Conservation (phyloP, 2,113 vertebrate species). For the Aegypius monachus region DNA sequence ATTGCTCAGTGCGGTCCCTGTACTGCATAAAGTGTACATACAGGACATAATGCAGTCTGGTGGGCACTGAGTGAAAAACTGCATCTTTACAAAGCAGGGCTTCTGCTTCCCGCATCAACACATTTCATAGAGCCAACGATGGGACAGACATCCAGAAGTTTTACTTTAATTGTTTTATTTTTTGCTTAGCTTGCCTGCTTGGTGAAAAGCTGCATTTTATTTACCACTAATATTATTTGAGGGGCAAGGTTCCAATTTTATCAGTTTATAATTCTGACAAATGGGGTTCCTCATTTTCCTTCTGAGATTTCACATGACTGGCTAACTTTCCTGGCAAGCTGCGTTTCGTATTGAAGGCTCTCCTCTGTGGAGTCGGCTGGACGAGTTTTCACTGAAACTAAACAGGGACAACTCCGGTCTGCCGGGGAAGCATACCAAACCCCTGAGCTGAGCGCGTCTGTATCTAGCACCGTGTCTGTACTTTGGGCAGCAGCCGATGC, state of each 20-base stretch:
- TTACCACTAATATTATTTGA: constrained; percentile 15
- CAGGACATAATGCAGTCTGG: neutral
- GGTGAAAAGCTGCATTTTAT: constrained; percentile 20
- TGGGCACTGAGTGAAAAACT: neutral
- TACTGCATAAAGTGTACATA: neutral
- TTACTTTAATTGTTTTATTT: neutral
- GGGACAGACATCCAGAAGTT: neutral
- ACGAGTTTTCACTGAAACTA: neutral
- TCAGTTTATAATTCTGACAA: constrained; percentile 49
- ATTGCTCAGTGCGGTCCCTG: neutral
- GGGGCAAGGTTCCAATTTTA: constrained; percentile 31
- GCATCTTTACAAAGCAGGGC: neutral
- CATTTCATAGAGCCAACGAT: neutral
- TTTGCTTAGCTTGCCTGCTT: neutral
- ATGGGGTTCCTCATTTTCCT: constrained; percentile 18
- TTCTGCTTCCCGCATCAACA: neutral
- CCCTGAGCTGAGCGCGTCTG: neutral
- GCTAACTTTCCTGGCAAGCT: constrained; percentile 39
- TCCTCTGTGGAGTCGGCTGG: neutral
- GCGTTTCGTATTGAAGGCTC: neutral
- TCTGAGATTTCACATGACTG: constrained; percentile 1
- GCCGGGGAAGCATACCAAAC: neutral
- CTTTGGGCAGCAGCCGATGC: neutral
- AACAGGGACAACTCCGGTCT: neutral
- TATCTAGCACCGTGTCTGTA: neutral